A percentile compares a stretch with the other conserved stretches of the same genome.
phyloP scores from a whole-genome alignment of 1,140 invertebrate genomes.

The Leptinotarsa lineolata region DNA sequence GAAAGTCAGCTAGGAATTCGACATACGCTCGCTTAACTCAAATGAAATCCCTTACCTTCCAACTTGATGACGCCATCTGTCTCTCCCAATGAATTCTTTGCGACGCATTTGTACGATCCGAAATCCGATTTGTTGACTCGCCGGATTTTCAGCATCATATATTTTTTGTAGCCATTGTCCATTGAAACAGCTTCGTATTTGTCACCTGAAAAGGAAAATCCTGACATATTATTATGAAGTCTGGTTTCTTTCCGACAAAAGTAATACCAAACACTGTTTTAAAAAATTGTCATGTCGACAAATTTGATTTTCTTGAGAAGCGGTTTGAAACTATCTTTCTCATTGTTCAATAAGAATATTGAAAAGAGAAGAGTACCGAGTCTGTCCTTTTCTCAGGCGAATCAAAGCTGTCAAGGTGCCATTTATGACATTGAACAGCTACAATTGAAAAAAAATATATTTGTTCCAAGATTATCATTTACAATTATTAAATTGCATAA shows the following conservation, averaged over 20 bases:
- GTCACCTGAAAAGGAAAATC: constrained; percentile 66
- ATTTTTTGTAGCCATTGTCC: constrained; percentile 83
- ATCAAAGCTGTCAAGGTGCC: too few species aligned
- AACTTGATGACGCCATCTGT: constrained; percentile 91
- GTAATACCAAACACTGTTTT: too few species aligned
- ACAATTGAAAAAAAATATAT: too few species aligned
- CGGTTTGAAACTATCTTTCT: too few species aligned
- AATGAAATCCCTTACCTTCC: constrained; percentile 72
- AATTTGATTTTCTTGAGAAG: too few species aligned
- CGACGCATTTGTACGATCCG: constrained; percentile 89
- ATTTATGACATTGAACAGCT: too few species aligned
- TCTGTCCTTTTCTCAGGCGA: too few species aligned
- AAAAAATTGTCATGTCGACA: too few species aligned
- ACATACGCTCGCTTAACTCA: too few species aligned
- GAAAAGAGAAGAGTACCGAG: neutral
- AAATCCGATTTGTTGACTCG: constrained; percentile 79
- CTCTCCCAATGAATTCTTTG: constrained; percentile 91
- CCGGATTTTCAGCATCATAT: constrained; percentile 86
- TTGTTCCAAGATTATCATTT: too few species aligned
- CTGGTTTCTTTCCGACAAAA: neutral
- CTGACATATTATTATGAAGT: neutral
- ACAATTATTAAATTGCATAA: too few species aligned
- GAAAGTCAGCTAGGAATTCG: too few species aligned
- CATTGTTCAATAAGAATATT: neutral
- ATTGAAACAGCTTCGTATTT: constrained; percentile 82